A percentile compares a stretch with the other conserved stretches of the same genome.
These are phyloP conservation scores for Carettochelys insculpta DNA, from an alignment of 2,113 vertebrate genomes.

Conservation along the genomic window DNA sequence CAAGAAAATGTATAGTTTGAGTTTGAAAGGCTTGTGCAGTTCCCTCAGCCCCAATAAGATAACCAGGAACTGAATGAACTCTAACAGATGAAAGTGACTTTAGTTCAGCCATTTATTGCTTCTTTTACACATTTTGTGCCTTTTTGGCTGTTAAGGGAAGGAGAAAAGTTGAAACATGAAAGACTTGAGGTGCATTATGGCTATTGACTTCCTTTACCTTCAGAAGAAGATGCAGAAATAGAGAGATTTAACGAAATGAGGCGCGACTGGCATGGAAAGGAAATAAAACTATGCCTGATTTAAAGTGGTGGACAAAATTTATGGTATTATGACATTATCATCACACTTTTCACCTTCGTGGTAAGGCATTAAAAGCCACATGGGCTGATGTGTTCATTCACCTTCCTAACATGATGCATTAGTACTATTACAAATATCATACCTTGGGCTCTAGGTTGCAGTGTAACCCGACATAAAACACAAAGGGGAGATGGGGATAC, in stretches of 20 bases:
- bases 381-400: neutral
- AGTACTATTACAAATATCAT: neutral
- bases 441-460: neutral
- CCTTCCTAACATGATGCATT: neutral
- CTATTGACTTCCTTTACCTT: neutral
- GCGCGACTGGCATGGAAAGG: neutral
- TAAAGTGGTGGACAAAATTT: neutral
- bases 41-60: neutral
- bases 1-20: constrained; percentile 33
- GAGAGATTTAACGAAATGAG: neutral
- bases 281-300: neutral
- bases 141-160: neutral
- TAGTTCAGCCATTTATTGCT: neutral
- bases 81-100: neutral
- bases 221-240: neutral
- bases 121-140: too few species aligned
- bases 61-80: neutral
- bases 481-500: neutral
- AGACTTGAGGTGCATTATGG: rapidly evolving
- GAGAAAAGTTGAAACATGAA: neutral
- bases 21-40: neutral
- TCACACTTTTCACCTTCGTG: neutral
- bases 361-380: neutral
- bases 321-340: neutral
- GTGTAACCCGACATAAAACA: neutral